A percentile compares a stretch with the other conserved stretches of the same genome.
Conservation (phyloP, 2,888 invertebrate species). For the Archaeoteleia sp. region DNA sequence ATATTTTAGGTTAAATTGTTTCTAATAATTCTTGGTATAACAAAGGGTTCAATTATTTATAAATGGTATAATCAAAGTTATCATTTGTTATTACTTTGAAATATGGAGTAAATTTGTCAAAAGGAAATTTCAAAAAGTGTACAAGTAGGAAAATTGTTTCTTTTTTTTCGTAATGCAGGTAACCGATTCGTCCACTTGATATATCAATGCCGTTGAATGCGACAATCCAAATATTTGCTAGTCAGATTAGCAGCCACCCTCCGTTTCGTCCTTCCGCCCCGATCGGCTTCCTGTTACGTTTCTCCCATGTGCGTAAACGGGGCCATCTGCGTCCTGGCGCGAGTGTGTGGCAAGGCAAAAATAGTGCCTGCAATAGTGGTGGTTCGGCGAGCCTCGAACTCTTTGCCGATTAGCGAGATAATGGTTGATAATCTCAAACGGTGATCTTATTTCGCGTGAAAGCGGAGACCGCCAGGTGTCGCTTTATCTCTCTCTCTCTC, state of each 20-base stretch:
- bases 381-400: slow-evolving; percentile 59
- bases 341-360: slow-evolving; percentile 9
- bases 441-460: slow-evolving; percentile 73
- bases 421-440: slow-evolving; percentile 67
- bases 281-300: slow-evolving; percentile 64
- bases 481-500: slow-evolving; percentile 27
- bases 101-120: too few relatives aligned
- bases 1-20: too few relatives aligned
- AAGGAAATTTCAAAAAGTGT: too few relatives aligned
- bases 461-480: slow-evolving; percentile 70
- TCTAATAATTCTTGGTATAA: too few relatives aligned
- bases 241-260: slow-evolving; percentile 67
- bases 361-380: slow-evolving; percentile 18
- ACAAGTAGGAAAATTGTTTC: too few relatives aligned
- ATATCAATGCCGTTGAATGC: slow-evolving; percentile 70
- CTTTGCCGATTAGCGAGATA: slow-evolving; percentile 71
- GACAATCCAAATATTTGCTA: slow-evolving; percentile 75
- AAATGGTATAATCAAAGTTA: too few relatives aligned
- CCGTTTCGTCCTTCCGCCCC: slow-evolving; percentile 39
- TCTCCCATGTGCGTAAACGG: slow-evolving; percentile 37
- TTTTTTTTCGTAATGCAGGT: too few relatives aligned
- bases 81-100: too few relatives aligned
- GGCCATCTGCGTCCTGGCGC: slow-evolving; percentile 42
- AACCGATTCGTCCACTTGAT: slow-evolving; percentile 68
- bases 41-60: too few relatives aligned